These are phyloP conservation scores for Peromyscus leucopus DNA, from an alignment of 2,113 vertebrate species.

Conservation along the genomic window DNA sequence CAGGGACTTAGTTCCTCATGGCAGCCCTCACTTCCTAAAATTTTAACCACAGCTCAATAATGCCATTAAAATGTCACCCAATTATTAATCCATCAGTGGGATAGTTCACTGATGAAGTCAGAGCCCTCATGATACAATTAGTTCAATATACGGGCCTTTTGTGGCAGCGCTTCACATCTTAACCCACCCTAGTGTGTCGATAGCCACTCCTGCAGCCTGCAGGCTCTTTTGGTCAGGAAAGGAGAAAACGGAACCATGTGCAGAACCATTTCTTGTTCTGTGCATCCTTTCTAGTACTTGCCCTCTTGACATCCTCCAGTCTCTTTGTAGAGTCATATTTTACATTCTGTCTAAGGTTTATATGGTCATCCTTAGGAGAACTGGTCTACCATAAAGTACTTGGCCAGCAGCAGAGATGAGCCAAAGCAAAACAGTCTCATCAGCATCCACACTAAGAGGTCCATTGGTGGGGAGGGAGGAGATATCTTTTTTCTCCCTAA, in stretches of 20 bases:
- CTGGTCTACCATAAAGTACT: background rate
- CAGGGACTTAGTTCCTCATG: background rate
- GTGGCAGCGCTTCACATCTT: background rate
- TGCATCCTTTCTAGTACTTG: background rate
- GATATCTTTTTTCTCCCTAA: background rate
- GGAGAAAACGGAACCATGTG: too few species aligned
- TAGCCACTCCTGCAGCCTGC: background rate
- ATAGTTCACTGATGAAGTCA: background rate
- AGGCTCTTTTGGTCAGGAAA: background rate
- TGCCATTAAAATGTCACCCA: background rate
- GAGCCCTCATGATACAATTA: background rate
- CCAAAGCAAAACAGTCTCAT: background rate
- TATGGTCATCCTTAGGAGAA: background rate
- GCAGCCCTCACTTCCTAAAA: background rate
- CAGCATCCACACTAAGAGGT: background rate
- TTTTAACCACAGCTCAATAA: background rate
- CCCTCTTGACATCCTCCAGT: background rate
- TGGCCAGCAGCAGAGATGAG: background rate
- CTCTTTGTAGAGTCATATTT: too few species aligned
- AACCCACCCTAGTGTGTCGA: background rate
- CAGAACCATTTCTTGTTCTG: background rate
- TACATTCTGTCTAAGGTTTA: background rate
- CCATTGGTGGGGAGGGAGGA: background rate
- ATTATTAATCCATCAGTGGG: background rate
- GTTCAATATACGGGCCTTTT: background rate